Conservation (phyloP, 2,888 invertebrate species). For the Tipula unca region DNA sequence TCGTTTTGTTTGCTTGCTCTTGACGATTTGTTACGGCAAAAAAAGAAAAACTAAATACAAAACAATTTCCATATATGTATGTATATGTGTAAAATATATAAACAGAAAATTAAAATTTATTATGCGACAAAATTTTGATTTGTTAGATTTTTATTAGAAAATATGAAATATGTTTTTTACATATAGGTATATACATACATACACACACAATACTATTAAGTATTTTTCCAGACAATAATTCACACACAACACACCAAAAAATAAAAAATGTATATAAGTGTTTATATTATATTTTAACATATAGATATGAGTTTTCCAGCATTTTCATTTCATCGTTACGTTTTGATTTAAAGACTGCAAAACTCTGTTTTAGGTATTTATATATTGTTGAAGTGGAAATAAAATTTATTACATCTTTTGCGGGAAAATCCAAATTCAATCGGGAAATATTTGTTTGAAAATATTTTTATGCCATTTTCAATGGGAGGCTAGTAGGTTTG, state of each 20-base stretch:
- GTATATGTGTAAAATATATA: background rate
- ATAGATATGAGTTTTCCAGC: background rate
- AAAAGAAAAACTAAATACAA: background rate
- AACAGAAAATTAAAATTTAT: background rate
- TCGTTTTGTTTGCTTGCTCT: background rate
- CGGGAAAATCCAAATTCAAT: background rate
- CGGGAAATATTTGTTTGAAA: background rate
- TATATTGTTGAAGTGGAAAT: background rate
- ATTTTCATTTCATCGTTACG: background rate
- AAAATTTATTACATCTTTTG: background rate
- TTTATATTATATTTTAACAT: background rate
- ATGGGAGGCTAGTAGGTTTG: background rate
- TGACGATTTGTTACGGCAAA: background rate
- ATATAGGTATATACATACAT: background rate
- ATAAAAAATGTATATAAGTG: background rate
- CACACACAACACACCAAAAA: background rate
- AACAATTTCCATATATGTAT: background rate
- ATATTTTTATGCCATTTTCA: background rate
- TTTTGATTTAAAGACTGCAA: background rate
- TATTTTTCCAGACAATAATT: background rate
- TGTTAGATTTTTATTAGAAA: background rate
- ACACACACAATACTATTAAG: background rate
- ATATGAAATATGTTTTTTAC: background rate
- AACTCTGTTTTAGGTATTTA: background rate
- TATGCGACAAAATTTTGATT: conserved; percentile 14